Evolutionary conservation across 2,888 invertebrate species (phyloP), one percentile per base, ranked within the genome.

Genomic region (Arctia plantaginis): DNA sequence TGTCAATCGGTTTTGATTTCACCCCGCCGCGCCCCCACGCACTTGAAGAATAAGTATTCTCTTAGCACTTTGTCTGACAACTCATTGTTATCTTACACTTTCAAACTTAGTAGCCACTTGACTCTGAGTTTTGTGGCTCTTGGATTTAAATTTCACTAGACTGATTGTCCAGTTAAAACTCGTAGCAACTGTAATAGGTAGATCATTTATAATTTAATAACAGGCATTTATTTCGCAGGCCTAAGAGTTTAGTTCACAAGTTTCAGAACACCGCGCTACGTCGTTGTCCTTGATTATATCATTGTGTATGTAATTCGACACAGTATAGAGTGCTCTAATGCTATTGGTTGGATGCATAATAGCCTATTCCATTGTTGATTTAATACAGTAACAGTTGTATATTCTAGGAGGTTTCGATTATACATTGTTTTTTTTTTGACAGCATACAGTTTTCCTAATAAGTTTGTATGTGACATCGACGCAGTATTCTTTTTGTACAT

Each of bases 1-100:
- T 89, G 89, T 88, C 87, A 88, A 88, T 88, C 85, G 77, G 81
- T 87, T 92, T 92, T 92, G 90, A 92, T 89, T 87, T 88, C 74
- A 79, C 91, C 91, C 91, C 85, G 81, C 78, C 83, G 81, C 84
- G 82, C 82, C 85, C 85, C 84, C 85, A 82, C 85, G 51, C 78
- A 59, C 81, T 73, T 88, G 82, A 89, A 91, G 90, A 91, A 92
- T 90, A 89, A 89, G 86, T 87, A 90, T 89, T 88, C 87, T 87
- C 85, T 87, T 87, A 89, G 89, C 89, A 89, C 90, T 88, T 89
- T 84, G 87, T 86, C 85, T 86, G 86, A 88, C 88, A 84, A 86
- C 85, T 89, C 86, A 90, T 89, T 89, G 88, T 89, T 87, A 86
- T 82, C 83, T 79, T 80, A 80, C 78, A 77, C 77, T 69, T 76